Percentiles rank a stretch among this genome's conserved stretches.
These are phyloP conservation scores for Lineus longissimus DNA, from an alignment of 1,140 invertebrate species.

Conservation along the genomic window DNA sequence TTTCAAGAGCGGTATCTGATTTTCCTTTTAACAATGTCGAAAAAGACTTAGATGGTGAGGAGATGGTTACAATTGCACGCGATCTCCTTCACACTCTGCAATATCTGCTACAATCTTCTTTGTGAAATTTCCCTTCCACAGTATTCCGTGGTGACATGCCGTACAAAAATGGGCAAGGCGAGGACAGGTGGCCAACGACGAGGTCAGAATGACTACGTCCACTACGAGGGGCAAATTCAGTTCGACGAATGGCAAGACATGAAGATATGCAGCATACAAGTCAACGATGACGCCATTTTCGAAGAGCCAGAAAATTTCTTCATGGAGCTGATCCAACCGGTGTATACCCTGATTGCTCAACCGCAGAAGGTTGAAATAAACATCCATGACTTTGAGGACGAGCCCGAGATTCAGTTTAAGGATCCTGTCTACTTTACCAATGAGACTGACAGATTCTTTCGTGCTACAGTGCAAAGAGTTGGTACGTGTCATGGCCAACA, in stretches of 20 bases:
- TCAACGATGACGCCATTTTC: conserved; percentile 48
- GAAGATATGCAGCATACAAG: conserved; percentile 46
- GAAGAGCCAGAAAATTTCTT: conserved; percentile 48
- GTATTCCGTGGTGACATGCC: conserved; percentile 42
- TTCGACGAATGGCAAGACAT: conserved; percentile 49
- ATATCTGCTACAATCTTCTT: no score
- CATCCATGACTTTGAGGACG: conserved; percentile 26
- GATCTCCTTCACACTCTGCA: no score
- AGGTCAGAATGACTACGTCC: conserved; percentile 31
- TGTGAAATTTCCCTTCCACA: conserved; percentile 20
- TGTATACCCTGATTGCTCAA: conserved; percentile 33
- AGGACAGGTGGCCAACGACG: conserved; percentile 18
- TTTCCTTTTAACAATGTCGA: no score
- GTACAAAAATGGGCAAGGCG: conserved; percentile 32
- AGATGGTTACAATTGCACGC: no score
- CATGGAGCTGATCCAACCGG: conserved; percentile 38
- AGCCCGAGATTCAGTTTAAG: conserved; percentile 25
- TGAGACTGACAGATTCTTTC: conserved; percentile 37
- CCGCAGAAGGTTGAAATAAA: conserved; percentile 14
- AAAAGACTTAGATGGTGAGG: no score
- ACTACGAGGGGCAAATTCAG: conserved; percentile 38
- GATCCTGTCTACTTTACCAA: conserved; percentile 36
- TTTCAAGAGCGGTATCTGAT: no score
- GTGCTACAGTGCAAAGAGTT: conserved; percentile 34
- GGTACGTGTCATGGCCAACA: conserved; percentile 33